Percentiles rank a stretch among this genome's conserved stretches.
Conservation (phyloP, 1,140 invertebrate species). For the Tetramorium simillimum region DNA sequence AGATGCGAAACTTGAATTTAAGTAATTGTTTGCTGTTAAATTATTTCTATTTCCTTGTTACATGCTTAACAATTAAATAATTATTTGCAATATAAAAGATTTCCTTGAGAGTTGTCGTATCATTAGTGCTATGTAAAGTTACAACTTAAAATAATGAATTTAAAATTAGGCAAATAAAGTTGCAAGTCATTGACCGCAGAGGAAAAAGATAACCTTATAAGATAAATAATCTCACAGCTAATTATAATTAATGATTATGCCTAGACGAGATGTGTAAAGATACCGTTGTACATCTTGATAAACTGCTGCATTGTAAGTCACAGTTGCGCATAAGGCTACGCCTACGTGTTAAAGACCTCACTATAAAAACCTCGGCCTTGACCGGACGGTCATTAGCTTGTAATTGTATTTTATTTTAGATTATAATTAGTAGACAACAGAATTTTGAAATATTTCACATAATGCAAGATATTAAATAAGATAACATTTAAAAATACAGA, state of each 20-base stretch:
- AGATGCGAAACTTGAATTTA: not conserved
- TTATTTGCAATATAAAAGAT: not conserved
- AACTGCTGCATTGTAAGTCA: not conserved
- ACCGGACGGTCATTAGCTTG: not conserved
- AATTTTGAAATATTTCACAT: not conserved
- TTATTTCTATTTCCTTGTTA: not conserved
- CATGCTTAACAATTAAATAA: not conserved
- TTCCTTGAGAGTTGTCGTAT: not conserved
- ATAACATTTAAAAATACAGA: not conserved
- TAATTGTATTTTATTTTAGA: not conserved
- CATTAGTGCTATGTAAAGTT: not conserved
- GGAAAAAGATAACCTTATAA: not conserved
- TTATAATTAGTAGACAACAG: not conserved
- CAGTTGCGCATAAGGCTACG: not conserved
- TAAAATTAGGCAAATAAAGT: not conserved
- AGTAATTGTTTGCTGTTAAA: not conserved
- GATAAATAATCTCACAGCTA: not conserved
- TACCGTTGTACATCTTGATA: not conserved
- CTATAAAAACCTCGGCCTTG: not conserved
- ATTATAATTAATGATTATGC: constrained; percentile 1
- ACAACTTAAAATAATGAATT: not conserved
- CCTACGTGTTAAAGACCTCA: not conserved
- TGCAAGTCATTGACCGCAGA: not conserved
- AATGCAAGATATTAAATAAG: not conserved
- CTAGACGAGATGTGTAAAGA: not conserved